Evolutionary conservation across 2,888 invertebrate species (phyloP).

Genomic region (Thymelicus acteon): DNA sequence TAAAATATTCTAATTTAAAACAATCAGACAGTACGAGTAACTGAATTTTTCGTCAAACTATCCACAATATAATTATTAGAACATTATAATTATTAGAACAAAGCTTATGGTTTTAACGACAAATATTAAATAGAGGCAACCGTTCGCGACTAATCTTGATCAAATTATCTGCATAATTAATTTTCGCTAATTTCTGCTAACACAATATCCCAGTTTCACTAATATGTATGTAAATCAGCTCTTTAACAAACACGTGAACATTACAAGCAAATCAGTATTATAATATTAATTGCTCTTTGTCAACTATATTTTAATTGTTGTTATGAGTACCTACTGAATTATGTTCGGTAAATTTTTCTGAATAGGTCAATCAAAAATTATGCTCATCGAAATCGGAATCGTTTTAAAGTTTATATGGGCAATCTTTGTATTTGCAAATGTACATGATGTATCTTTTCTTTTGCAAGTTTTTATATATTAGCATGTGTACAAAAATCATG

Average conservation of each 20-base stretch:
- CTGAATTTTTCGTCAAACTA: not conserved
- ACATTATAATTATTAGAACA: no score
- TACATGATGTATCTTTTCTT: no score
- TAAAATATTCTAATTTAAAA: no score
- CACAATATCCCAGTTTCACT: slow-evolving; percentile 21
- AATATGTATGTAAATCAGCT: slow-evolving; percentile 32
- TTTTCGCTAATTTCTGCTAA: slow-evolving; percentile 32
- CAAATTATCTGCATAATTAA: slow-evolving; percentile 32
- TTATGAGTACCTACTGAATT: no score
- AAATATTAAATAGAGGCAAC: not conserved
- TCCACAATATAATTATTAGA: not conserved
- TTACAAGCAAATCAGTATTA: slow-evolving; percentile 22
- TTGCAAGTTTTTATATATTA: no score
- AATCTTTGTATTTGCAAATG: no score
- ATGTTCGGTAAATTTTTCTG: no score
- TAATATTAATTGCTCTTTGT: slow-evolving; percentile 16
- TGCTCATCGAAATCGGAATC: no score
- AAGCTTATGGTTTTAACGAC: not conserved
- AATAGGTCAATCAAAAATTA: no score
- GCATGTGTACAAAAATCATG: no score
- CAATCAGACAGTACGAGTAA: not conserved
- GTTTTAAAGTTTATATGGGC: no score
- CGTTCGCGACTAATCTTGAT: not conserved
- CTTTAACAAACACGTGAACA: slow-evolving; percentile 12
- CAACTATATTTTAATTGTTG: not conserved